Evolutionary conservation across 1,140 invertebrate species (phyloP).

Genomic region (Drosophila bifasciata): DNA sequence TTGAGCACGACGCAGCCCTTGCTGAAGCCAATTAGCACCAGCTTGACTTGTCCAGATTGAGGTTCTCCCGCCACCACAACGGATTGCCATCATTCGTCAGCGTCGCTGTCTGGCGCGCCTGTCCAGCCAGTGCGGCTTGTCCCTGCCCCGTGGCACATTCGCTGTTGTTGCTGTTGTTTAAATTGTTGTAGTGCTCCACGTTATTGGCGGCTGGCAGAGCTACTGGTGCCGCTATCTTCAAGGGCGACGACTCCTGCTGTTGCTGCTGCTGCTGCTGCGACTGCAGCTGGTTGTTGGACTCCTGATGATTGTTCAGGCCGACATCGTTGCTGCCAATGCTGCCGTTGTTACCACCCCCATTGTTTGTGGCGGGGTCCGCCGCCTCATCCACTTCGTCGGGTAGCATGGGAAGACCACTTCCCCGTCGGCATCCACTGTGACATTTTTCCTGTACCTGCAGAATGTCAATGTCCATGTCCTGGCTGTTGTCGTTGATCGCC

Average conservation of each 20-base stretch:
- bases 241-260: constrained; percentile 17
- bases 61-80: constrained; percentile 84
- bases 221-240: constrained; percentile 23
- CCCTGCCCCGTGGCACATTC: constrained; percentile 46
- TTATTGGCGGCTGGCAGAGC: constrained; percentile 46
- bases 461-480: constrained; percentile 86
- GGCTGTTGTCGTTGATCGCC: constrained; percentile 63
- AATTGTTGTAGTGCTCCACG: constrained; percentile 70
- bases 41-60: constrained; percentile 85
- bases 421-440: constrained; percentile 79
- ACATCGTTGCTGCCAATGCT: constrained; percentile 48
- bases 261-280: constrained; percentile 32
- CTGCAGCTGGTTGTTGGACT: constrained; percentile 53
- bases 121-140: background rate
- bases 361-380: constrained; percentile 31
- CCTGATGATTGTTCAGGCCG: constrained; percentile 44
- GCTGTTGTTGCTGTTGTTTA: constrained; percentile 48
- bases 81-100: constrained; percentile 69
- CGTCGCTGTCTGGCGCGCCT: constrained; percentile 38
- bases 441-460: constrained; percentile 85
- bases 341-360: constrained; percentile 32
- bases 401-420: constrained; percentile 69
- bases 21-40: constrained; percentile 92
- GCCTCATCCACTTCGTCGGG: constrained; percentile 35
- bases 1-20: constrained; percentile 96